Percentiles rank a stretch among this genome's conserved stretches.
Evolutionary conservation across 2,113 vertebrate species (phyloP).

Genomic region (Gallinago media): DNA sequence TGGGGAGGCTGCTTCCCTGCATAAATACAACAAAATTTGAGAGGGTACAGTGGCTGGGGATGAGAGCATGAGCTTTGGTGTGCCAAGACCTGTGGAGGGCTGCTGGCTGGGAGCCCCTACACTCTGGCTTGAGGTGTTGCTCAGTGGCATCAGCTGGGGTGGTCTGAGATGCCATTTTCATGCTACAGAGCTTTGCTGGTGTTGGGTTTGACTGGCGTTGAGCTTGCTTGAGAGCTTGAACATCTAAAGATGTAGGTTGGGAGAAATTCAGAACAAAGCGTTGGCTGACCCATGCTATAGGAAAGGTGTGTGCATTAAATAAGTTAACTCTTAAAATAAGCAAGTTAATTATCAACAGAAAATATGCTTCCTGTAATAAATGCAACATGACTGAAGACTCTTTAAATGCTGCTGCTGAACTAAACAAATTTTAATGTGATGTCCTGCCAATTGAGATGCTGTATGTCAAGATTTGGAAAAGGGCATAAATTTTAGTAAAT

Average conservation of each 20-base stretch:
- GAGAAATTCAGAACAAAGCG: neutral
- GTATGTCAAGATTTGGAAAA: neutral
- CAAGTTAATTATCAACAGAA: neutral
- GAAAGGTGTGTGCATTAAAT: neutral
- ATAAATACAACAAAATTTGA: neutral
- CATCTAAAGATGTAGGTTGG: neutral
- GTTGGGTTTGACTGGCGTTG: neutral
- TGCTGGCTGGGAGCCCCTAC: neutral
- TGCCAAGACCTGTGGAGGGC: neutral
- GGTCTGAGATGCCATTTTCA: fast-evolving
- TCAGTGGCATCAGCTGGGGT: fast-evolving
- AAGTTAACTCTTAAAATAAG: neutral
- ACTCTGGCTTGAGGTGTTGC: neutral
- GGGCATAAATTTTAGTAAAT: neutral
- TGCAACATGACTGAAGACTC: neutral
- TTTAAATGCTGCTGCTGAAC: neutral
- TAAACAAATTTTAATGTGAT: neutral
- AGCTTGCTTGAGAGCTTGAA: neutral
- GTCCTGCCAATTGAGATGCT: neutral
- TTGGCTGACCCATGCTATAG: neutral
- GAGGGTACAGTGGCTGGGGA: neutral
- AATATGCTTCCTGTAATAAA: neutral
- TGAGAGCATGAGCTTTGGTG: neutral
- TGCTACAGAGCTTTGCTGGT: neutral
- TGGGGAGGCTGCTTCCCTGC: neutral